Base-by-base conservation (phyloP, 2,888 invertebrate species). In the Apodemia mormo region DNA sequence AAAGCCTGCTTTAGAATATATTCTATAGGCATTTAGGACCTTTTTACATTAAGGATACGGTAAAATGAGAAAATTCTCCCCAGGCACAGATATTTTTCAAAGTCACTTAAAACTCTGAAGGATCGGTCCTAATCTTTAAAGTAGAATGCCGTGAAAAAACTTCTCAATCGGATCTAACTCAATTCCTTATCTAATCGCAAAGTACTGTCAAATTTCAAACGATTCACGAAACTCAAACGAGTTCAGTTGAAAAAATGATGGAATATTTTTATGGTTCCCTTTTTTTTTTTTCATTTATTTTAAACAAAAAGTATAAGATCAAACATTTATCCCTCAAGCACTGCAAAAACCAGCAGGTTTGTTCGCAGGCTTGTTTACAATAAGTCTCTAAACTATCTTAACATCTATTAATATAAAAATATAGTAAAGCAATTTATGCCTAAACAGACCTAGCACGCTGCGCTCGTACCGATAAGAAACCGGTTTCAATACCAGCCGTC, bases 121-220 rank as follows among this genome's bases (percentile, higher is more conserved):
- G 82, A 80, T 82, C 77, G 73, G 71, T 71, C 76, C 79, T 86
- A 87, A 88, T 88, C 87, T 89, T 61, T 61, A 61, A 61, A 61
- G 61, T 61, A 61, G 61, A 30, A 61, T 61, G 61, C 61, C 84
- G 83, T 81, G 82, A 81, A 82, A 76, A 85, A 91, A 90, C 86
- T 89, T 89, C 82, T 80, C 87, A 88, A 90, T 90, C 85, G 85
- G 86, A 87, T 87, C 86, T 82, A 83, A 86, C 86, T 85, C 81
- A 76, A 80, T 81, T 84, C 81, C 84, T 88, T 89, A 87, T 87
- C 86, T 88, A 84, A 89, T 86, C 89, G 84, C 73, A 76, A 87
- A 89, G 85, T 88, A 85, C 78, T 82, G 86, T 86, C 86, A 88
- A 88, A 85, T 87, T 88, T 84, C 81, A 77, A 85, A 85, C 81